Evolutionary conservation across 2,797 vertebrate species (phyloP).

Genomic region (Sebastes matsubarae): DNA sequence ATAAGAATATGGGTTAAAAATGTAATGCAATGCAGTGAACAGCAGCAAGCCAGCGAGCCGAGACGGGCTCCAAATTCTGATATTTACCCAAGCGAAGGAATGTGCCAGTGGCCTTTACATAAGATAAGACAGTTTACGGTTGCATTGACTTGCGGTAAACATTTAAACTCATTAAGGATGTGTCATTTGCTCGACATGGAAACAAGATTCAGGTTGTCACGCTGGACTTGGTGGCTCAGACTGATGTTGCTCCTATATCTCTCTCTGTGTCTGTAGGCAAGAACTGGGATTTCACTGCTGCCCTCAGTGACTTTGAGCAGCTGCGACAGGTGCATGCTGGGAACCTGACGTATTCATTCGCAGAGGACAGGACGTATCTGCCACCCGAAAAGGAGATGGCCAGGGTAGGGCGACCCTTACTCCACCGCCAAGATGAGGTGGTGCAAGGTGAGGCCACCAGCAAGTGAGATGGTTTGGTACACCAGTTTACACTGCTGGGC

Average conservation of each 20-base stretch:
- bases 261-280: constrained; percentile 83
- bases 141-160: constrained; percentile 47
- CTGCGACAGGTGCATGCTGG: constrained; percentile 92
- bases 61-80: constrained; percentile 35
- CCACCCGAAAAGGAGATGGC: constrained; percentile 83
- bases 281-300: constrained; percentile 96
- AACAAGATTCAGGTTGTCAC: background rate
- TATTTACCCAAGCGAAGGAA: constrained; percentile 48
- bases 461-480: background rate
- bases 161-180: constrained; percentile 46
- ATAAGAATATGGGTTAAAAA: constrained; percentile 71
- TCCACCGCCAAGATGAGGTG: constrained; percentile 92
- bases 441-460: constrained; percentile 86
- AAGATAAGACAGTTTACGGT: constrained; percentile 5
- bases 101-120: constrained; percentile 46
- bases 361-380: constrained; percentile 68
- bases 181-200: background rate
- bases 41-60: constrained; percentile 21
- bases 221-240: background rate
- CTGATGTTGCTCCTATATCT: background rate
- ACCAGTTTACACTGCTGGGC: background rate
- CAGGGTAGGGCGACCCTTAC: constrained; percentile 80
- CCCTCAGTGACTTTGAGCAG: constrained; percentile 95
- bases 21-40: constrained; percentile 54
- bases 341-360: constrained; percentile 78